Evolutionary conservation across 2,888 invertebrate genomes (phyloP), one percentile per base, ranked within the genome.

Genomic region (Megaustenia siamemsis): DNA sequence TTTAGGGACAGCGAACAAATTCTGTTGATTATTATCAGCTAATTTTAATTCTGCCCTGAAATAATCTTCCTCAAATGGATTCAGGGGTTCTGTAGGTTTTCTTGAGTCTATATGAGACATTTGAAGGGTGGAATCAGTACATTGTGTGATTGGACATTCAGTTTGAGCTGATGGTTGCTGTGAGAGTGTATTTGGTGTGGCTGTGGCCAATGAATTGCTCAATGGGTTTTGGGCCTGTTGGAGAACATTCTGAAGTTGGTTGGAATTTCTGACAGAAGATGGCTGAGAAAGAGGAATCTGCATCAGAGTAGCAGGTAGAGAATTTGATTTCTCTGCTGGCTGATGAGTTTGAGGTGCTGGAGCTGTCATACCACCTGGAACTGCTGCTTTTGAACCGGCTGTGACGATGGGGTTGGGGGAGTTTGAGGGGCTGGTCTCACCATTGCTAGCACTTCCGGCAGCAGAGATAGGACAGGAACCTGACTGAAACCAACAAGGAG

Each of bases 401-500:
- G 21, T 18, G 53, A 2, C 35, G 28, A 49, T 53, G n/a, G 53
- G 69, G 38, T 10, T 35, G 45, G 53, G 66, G n/a, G 49, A 63
- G 24, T 68, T n/a, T 21, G 75, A 38, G 45, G 82, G 66, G 53
- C 56, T 63, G 43, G 76, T 28, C n/a, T 71, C 69, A 32, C 53
- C 53, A 45, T 68, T 43, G 68, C 32, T 80, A 28, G 45, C 68
- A 69, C 60, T 32, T 60, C 82, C 82, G 24, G 10, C 8, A 8
- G 53, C 12, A 24, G 24, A 76, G 38, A n/a, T 32, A 28, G 28
- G 53, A 53, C 40, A 32, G 53, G 77, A 40, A n/a, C 21, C 60
- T 53, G 83, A 84, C 84, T 84, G 84, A 82, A 75, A 82, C 45
- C 76, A 82, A 82, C 53, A 82, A 82, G 53, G 66, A 77, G 56